Evolutionary conservation across 35 echinoderm and acorn worm species (phyloP), one percentile per base, ranked within the genome.

Genomic region (Patiria miniata): DNA sequence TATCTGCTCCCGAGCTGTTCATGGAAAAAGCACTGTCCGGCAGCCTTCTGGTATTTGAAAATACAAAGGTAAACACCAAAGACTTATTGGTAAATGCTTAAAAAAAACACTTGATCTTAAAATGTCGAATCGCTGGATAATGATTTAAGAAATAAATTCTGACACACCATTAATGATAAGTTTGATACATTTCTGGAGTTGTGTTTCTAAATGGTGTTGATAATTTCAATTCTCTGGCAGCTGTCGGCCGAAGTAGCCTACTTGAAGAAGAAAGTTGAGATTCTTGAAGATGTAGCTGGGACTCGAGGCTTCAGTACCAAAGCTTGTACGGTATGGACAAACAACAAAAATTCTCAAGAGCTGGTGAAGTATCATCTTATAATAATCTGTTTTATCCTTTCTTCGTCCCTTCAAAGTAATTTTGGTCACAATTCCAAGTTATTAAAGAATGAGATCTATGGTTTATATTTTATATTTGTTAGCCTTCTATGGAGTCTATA

Each of bases 201-300:
- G n/a, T n/a, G n/a, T n/a, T n/a, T n/a, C n/a, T n/a, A n/a, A n/a
- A n/a, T n/a, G n/a, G n/a, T n/a, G n/a, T n/a, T n/a, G n/a, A n/a
- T n/a, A 47, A 47, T 47, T 6, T 47, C 12, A 47, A 6, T 12
- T 47, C 42, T 73, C 34, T 5, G 14, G 34, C 26, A 73, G 65
- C 65, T 73, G 8, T 73, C 65, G 14, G 65, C 65, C 15, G 65
- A 73, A 8, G 65, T 73, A 26, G 65, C 65, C 65, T 73, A 73
- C 26, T 34, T 73, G 29, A 18, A 73, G 65, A 73, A 73, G 34
- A 73, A 73, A 34, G 65, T 73, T 26, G 65, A 73, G 26, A 34
- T 73, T 9, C 65, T 73, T 26, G 65, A 73, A 34, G 26, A 73
- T 2, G 29, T 73, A 1, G 34, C 29, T 73, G 65, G 21, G 34